Conservation (phyloP, 2,888 invertebrate genomes). For the Sericinus montela region DNA sequence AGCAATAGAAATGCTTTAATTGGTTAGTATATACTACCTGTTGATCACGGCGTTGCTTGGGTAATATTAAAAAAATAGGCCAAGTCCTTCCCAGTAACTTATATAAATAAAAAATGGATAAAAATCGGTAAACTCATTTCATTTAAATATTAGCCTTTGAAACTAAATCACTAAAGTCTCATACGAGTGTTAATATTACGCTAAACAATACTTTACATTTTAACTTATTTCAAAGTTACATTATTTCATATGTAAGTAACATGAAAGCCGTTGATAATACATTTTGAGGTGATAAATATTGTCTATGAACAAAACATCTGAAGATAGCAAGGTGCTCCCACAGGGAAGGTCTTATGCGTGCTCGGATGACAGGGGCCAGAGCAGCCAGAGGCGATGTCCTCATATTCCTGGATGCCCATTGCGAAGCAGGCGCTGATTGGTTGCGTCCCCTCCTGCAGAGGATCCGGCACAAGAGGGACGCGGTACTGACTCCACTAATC, state of each 20-base stretch:
- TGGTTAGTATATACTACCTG: no score
- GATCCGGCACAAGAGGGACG: slow-evolving; percentile 79
- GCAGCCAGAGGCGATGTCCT: slow-evolving; percentile 89
- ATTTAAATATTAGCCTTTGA: no score
- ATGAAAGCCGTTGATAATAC: neutral
- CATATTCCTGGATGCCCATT: slow-evolving; percentile 95
- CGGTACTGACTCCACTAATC: slow-evolving; percentile 95
- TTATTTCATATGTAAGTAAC: neutral
- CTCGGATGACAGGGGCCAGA: slow-evolving; percentile 91
- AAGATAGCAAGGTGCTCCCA: slow-evolving; percentile 7
- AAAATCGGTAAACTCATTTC: no score
- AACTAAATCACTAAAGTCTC: no score
- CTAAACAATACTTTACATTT: no score
- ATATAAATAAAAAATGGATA: no score
- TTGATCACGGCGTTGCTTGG: no score
- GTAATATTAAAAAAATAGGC: no score
- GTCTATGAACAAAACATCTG: neutral
- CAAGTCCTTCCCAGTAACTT: no score
- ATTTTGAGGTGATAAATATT: neutral
- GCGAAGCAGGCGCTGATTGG: slow-evolving; percentile 89
- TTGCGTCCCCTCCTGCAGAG: slow-evolving; percentile 90
- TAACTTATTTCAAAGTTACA: no score
- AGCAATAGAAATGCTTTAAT: no score
- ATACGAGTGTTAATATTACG: no score
- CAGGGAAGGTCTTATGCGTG: slow-evolving; percentile 92